Conservation (phyloP, 2,797 vertebrate species). For the Esox lucius region DNA sequence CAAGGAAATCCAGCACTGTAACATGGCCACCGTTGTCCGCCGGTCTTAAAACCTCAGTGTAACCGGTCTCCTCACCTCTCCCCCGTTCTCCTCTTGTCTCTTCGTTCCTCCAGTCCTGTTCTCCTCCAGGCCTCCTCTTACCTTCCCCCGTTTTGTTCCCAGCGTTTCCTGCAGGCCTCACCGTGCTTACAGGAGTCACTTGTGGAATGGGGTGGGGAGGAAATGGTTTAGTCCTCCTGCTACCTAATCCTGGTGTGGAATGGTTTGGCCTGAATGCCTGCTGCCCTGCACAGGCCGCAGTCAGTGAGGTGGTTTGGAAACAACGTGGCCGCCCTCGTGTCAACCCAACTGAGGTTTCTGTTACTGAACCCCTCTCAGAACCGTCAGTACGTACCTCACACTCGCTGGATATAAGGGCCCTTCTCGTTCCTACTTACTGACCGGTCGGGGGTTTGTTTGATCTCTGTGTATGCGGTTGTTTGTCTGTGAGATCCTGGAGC, state of each 20-base stretch:
- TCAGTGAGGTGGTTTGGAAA: background rate
- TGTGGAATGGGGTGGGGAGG: background rate
- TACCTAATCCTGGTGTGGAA: background rate
- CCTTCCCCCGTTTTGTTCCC: constrained; percentile 21
- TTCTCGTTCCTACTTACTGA: background rate
- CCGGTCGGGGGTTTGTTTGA: background rate
- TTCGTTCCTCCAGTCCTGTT: constrained; percentile 10
- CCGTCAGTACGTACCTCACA: background rate
- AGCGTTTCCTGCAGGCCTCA: constrained; percentile 51
- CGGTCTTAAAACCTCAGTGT: background rate
- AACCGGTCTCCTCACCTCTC: background rate
- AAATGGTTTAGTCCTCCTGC: background rate
- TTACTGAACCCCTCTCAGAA: background rate
- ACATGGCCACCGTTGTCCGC: background rate
- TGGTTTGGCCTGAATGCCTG: background rate
- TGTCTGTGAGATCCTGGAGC: constrained; percentile 31
- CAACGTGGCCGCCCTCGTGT: background rate
- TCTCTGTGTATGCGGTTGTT: constrained; percentile 31
- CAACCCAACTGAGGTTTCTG: background rate
- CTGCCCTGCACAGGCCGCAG: background rate
- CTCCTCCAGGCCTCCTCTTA: background rate
- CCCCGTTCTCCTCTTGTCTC: background rate
- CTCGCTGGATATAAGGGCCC: too few relatives aligned
- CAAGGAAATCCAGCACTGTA: background rate
- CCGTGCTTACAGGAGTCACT: constrained; percentile 22